Percentiles rank a stretch among this genome's conserved stretches.
Evolutionary conservation across 2,113 vertebrate genomes (phyloP).

Genomic region (Tauraco erythrolophus): DNA sequence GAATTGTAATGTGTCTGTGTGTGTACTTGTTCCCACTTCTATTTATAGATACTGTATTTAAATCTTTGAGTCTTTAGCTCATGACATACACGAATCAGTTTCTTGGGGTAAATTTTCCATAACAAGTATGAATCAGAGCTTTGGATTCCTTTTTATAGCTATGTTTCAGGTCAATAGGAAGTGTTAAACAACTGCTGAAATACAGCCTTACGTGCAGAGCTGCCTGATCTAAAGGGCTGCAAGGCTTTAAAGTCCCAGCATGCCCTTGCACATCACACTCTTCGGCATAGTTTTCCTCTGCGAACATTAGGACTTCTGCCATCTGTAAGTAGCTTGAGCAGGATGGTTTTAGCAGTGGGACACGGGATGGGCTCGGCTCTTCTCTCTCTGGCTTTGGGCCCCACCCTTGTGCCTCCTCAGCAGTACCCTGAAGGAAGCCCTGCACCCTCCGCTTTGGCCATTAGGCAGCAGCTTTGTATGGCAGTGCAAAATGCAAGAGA

Average conservation of each 20-base stretch:
- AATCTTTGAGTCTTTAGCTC: neutral
- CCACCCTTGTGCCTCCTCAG: fast-evolving
- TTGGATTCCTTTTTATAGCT: constrained; percentile 8
- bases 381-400: neutral
- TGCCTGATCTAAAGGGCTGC: neutral
- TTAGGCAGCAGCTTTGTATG: neutral
- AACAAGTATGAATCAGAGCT: neutral
- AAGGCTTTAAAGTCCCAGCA: neutral
- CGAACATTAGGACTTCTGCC: neutral
- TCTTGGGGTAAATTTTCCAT: neutral
- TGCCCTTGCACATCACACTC: neutral
- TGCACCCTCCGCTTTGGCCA: fast-evolving
- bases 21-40: neutral
- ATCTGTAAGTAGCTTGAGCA: neutral
- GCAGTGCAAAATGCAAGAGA: neutral
- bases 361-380: neutral
- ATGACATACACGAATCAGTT: neutral
- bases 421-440: neutral
- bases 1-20: neutral
- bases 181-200: constrained; percentile 47
- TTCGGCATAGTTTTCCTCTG: neutral
- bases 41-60: neutral
- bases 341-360: neutral
- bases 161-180: constrained; percentile 31
- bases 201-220: neutral